Evolutionary conservation across 2,113 vertebrate species (phyloP).

Genomic region (Mobula hypostoma): DNA sequence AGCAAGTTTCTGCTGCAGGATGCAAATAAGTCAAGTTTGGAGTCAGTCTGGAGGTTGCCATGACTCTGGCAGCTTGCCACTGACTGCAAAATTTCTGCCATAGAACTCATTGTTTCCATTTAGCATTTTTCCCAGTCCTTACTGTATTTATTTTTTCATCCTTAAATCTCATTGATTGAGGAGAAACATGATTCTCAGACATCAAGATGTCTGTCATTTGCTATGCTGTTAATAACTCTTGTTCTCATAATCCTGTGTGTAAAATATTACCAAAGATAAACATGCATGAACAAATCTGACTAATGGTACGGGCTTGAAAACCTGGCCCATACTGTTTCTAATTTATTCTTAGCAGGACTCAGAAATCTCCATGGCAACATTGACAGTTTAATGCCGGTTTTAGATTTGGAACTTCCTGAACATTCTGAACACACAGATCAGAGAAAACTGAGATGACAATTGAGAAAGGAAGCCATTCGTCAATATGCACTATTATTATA

Average conservation of each 20-base stretch:
- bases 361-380: not conserved
- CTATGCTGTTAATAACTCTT: not conserved
- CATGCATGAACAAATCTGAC: not conserved
- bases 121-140: not conserved
- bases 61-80: too few species aligned
- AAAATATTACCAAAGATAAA: not conserved
- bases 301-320: not conserved
- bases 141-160: not conserved
- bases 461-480: constrained; percentile 22
- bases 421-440: not conserved
- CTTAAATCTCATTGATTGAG: not conserved
- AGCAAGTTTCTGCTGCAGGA: too few species aligned
- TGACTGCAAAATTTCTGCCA: not conserved
- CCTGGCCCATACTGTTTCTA: not conserved
- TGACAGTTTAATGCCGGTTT: not conserved
- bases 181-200: not conserved
- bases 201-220: not conserved
- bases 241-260: not conserved
- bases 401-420: not conserved
- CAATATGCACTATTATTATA: not conserved
- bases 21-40: too few species aligned
- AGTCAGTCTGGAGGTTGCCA: too few species aligned
- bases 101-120: not conserved
- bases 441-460: not conserved
- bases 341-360: not conserved